phyloP scores from a whole-genome alignment of 2,888 invertebrate species.

The Gari tellinella region DNA sequence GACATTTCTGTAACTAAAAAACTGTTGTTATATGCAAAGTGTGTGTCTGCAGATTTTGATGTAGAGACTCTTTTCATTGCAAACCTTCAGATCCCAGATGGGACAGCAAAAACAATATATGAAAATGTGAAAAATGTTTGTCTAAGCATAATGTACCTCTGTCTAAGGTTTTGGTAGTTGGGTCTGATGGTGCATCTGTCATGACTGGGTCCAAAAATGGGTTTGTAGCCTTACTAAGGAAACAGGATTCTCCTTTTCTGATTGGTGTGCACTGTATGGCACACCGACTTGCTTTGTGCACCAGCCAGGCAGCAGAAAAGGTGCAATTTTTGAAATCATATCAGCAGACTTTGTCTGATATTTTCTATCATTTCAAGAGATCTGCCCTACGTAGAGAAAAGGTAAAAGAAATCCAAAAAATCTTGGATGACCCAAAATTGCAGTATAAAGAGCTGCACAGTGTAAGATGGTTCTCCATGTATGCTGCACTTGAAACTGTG shows the following conservation, averaged over 20 bases:
- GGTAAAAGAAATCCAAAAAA: conserved; percentile 3
- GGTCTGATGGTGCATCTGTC: conserved; percentile 19
- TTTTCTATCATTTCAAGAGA: conserved; percentile 28
- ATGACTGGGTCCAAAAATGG: conserved; percentile 18
- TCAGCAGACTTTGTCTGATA: not conserved
- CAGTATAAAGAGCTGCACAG: conserved; percentile 24
- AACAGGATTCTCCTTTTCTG: conserved; percentile 11
- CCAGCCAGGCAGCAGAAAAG: conserved; percentile 16
- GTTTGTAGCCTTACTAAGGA: not conserved
- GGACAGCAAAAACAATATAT: conserved; percentile 5
- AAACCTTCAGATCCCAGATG: conserved; percentile 24
- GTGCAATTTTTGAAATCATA: conserved; percentile 8
- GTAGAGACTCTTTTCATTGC: conserved; percentile 17
- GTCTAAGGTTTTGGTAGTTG: conserved; percentile 12
- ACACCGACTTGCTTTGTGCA: conserved; percentile 4
- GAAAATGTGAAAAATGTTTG: conserved; percentile 2
- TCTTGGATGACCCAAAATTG: conserved; percentile 9
- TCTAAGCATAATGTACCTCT: conserved; percentile 13
- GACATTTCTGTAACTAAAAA: conserved; percentile 22
- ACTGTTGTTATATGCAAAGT: conserved; percentile 1
- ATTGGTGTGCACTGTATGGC: conserved; percentile 24
- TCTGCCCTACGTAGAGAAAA: conserved; percentile 16
- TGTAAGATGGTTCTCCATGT: conserved; percentile 28
- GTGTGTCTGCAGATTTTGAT: conserved; percentile 12
- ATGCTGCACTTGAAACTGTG: conserved; percentile 22